Percentiles rank a stretch among this genome's conserved stretches.
Conservation (phyloP, 2,888 invertebrate species). For the Saturnia japonica region DNA sequence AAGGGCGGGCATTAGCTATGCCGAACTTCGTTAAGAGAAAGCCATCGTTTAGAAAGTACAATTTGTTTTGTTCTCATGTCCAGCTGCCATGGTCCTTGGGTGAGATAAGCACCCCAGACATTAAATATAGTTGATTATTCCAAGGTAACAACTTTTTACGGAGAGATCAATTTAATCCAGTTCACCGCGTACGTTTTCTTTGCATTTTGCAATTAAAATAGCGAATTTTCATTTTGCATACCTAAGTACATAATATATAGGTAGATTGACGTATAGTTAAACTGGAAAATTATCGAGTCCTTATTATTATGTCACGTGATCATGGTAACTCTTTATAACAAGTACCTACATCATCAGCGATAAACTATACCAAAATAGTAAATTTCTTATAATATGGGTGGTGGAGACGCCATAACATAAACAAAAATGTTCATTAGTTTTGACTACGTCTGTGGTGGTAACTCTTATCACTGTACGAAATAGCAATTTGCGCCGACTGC, state of each 20-base stretch:
- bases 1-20: slow-evolving; percentile 60
- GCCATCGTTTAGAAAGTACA: slow-evolving; percentile 69
- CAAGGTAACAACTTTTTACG: slow-evolving; percentile 20
- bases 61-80: slow-evolving; percentile 67
- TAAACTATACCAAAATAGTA: neutral
- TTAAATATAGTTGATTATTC: slow-evolving; percentile 44
- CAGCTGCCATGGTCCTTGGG: slow-evolving; percentile 52
- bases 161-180: slow-evolving; percentile 3
- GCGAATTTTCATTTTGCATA: slow-evolving; percentile 60
- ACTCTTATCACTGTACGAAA: neutral
- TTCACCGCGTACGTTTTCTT: slow-evolving; percentile 12
- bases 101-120: slow-evolving; percentile 44
- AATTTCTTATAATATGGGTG: neutral
- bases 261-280: slow-evolving; percentile 51
- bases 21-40: slow-evolving; percentile 67
- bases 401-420: neutral
- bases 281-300: neutral
- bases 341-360: neutral
- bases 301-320: neutral
- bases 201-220: slow-evolving; percentile 55
- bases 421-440: neutral
- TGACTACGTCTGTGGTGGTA: neutral
- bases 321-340: neutral
- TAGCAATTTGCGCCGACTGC: too few relatives aligned
- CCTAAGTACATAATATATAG: slow-evolving; percentile 37